Evolutionary conservation across 2,888 invertebrate species (phyloP).

Genomic region (Tortrix viridana): DNA sequence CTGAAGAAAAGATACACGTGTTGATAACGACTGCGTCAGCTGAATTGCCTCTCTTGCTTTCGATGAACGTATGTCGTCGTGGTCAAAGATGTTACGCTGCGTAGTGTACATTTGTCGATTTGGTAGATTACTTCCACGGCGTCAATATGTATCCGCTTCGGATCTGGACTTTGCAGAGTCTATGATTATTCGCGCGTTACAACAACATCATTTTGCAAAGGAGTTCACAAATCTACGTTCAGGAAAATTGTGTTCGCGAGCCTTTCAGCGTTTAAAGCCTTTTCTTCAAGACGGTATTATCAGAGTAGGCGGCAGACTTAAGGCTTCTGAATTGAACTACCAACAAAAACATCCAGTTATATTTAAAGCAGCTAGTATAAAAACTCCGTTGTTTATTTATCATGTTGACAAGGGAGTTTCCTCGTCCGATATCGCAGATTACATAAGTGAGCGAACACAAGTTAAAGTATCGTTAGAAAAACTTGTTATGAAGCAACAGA

Average conservation of each 20-base stretch:
- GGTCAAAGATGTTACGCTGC: constrained; percentile 8
- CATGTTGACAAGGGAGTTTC: too few species aligned
- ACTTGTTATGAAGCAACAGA: too few species aligned
- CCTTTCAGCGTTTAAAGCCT: not conserved
- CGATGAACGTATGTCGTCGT: constrained; percentile 9
- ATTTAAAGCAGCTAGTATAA: not conserved
- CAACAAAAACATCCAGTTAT: too few species aligned
- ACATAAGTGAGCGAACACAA: too few species aligned
- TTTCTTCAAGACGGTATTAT: not conserved
- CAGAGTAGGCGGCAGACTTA: too few species aligned
- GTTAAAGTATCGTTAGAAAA: too few species aligned
- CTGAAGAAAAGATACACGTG: constrained; percentile 13
- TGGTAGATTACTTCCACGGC: constrained; percentile 6
- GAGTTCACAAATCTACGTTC: not conserved
- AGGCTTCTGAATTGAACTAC: too few species aligned
- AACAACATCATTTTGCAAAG: not conserved
- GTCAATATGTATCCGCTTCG: constrained; percentile 4
- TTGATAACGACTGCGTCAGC: not conserved
- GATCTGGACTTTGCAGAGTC: constrained; percentile 15
- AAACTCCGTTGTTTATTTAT: too few species aligned
- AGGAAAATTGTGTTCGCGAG: not conserved
- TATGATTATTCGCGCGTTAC: constrained; percentile 6
- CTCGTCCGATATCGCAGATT: too few species aligned
- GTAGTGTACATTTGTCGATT: constrained; percentile 20
- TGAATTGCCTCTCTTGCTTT: not conserved